Conservation (phyloP, 2,888 invertebrate genomes). For the Gastracanthus pulcherrimus region DNA sequence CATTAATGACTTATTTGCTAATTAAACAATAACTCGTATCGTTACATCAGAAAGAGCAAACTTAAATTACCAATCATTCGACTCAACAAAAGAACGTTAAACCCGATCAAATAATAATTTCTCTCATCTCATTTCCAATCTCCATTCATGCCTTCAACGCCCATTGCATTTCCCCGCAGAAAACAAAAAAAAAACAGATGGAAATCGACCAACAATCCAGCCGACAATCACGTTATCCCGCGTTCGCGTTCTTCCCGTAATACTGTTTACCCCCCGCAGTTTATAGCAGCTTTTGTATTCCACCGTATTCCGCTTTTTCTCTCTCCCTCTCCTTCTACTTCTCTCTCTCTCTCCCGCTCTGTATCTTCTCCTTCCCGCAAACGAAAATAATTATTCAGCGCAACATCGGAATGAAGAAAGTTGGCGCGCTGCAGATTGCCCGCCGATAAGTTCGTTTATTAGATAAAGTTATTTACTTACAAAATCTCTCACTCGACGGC, state of each 20-base stretch:
- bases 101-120: too few species aligned
- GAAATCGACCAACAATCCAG: too few species aligned
- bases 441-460: slow-evolving; percentile 52
- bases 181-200: too few species aligned
- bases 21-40: too few species aligned
- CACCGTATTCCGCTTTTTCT: neutral
- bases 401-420: slow-evolving; percentile 47
- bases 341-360: neutral
- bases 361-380: too few species aligned
- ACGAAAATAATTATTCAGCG: slow-evolving; percentile 47
- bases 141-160: too few species aligned
- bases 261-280: neutral
- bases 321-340: neutral
- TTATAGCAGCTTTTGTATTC: neutral
- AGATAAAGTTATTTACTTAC: slow-evolving; percentile 47
- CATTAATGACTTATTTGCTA: too few species aligned
- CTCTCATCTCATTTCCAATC: too few species aligned
- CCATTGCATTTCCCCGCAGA: too few species aligned
- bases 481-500: slow-evolving; percentile 33
- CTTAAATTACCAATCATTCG: too few species aligned
- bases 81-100: too few species aligned
- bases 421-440: neutral
- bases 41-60: too few species aligned
- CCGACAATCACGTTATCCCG: neutral
- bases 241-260: neutral